Base-by-base conservation (phyloP, 2,888 invertebrate species). In the Protophormia terraenovae region DNA sequence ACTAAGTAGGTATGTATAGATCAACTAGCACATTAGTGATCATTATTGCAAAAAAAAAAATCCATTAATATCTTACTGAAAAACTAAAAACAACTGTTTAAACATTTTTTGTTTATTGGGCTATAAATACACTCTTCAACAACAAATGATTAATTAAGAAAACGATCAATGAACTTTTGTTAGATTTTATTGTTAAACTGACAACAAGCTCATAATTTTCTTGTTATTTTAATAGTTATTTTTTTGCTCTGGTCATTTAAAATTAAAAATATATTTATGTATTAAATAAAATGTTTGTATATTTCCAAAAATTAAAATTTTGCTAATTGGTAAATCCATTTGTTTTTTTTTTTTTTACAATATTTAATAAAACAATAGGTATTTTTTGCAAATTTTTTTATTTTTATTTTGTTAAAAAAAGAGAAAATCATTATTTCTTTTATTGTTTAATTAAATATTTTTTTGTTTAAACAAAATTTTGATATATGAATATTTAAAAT, bases 131-230 rank as follows among this genome's bases (percentile, higher is more conserved):
- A n/a, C 22, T 50, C 10, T 19, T 10, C 12, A 50, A 41, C 16
- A 29, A 35, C 3, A 35, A 73, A 62, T 64, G 75, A 53, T 75
- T 75, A 75, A 75, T 75, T 24, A 64, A 27, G 35, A 22, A n/a
- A 64, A 50, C 62, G 75, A 32, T 64, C 64, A 75, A 32, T 75
- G 75, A 75, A 75, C 75, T 75, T 50, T 19, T 8, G n/a, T 22
- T 6, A 38, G n/a, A 24, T 60, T 16, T 73, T 38, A 16, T 29
- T 27, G 3, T 60, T 16, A 50, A 50, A 50, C 47, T 22, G 47
- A 3, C 19, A 50, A 22, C 47, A 3, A 19, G 10, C 16, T 14
- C n/a, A 14, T 2, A 10, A 6, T 19, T 19, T 10, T 22, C 10
- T 50, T 45, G 45, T n/a, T 45, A 45, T 45, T 45, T 45, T 45